These are phyloP conservation scores for Irena cyanogastra DNA, from an alignment of 2,113 vertebrate genomes.

Conservation along the genomic window DNA sequence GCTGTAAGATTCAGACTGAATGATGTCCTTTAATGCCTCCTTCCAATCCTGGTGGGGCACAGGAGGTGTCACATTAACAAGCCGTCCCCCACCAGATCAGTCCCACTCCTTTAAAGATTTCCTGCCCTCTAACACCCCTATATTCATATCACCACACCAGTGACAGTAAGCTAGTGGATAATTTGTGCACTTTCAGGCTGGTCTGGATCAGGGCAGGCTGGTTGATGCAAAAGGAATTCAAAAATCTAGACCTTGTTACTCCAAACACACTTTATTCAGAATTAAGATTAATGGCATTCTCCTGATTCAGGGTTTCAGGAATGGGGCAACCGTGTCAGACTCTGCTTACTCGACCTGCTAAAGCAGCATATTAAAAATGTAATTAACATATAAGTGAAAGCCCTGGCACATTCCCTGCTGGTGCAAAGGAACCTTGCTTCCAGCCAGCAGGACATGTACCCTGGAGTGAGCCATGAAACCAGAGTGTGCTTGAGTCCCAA, in stretches of 20 bases:
- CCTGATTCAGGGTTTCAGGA: not conserved
- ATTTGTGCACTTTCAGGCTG: not conserved
- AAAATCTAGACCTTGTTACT: not conserved
- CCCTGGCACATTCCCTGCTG: not conserved
- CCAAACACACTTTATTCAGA: not conserved
- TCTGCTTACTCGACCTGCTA: not conserved
- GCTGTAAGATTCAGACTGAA: not conserved
- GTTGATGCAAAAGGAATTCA: not conserved
- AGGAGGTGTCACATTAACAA: not conserved
- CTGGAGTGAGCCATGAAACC: not conserved
- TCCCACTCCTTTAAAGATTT: not conserved
- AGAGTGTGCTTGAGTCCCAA: not conserved
- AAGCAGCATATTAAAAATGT: not conserved
- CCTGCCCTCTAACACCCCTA: not conserved
- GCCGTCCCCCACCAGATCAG: not conserved
- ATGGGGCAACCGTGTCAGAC: not conserved
- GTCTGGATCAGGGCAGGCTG: not conserved
- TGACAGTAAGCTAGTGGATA: not conserved
- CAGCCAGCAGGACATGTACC: not conserved
- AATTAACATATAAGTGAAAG: conserved; percentile 14
- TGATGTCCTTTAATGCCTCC: not conserved
- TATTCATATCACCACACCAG: not conserved
- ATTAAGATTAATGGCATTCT: not conserved
- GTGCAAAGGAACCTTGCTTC: not conserved
- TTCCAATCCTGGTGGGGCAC: not conserved